These are phyloP conservation scores for Rhogogaster chlorosoma DNA, from an alignment of 2,888 invertebrate species.

Conservation along the genomic window DNA sequence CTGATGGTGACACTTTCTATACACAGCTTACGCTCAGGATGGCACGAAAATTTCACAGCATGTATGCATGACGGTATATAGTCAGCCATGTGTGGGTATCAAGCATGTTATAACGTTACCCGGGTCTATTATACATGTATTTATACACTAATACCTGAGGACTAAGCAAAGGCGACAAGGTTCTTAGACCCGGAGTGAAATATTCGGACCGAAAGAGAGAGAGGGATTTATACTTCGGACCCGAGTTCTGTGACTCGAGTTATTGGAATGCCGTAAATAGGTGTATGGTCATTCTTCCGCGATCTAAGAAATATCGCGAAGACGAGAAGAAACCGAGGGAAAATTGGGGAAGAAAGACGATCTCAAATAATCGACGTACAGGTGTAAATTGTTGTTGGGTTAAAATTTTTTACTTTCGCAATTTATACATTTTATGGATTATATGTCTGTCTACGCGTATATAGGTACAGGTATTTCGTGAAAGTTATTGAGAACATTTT, in stretches of 20 bases:
- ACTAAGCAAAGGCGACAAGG: conserved; percentile 17
- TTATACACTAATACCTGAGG: background rate
- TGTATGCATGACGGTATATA: background rate
- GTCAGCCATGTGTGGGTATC: background rate
- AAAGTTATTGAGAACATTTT: background rate
- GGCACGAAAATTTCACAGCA: background rate
- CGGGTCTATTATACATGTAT: background rate
- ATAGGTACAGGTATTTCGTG: background rate
- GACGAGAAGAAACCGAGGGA: background rate
- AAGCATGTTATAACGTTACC: too few relatives aligned
- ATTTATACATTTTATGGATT: too few relatives aligned
- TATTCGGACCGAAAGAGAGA: conserved; percentile 1
- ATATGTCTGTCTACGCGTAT: too few relatives aligned
- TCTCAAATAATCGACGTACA: too few relatives aligned
- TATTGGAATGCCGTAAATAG: conserved; percentile 25
- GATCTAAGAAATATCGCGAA: background rate
- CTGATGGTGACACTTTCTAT: conserved; percentile 8
- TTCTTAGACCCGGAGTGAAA: conserved; percentile 33
- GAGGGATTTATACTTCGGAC: background rate
- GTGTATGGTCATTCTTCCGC: background rate
- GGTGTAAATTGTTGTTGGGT: too few relatives aligned
- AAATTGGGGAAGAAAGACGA: too few relatives aligned
- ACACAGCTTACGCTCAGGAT: background rate
- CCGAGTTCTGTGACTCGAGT: conserved; percentile 6
- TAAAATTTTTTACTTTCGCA: too few relatives aligned